Evolutionary conservation across 2,888 invertebrate genomes (phyloP), one percentile per base, ranked within the genome.

Genomic region (Andrena flavipes): DNA sequence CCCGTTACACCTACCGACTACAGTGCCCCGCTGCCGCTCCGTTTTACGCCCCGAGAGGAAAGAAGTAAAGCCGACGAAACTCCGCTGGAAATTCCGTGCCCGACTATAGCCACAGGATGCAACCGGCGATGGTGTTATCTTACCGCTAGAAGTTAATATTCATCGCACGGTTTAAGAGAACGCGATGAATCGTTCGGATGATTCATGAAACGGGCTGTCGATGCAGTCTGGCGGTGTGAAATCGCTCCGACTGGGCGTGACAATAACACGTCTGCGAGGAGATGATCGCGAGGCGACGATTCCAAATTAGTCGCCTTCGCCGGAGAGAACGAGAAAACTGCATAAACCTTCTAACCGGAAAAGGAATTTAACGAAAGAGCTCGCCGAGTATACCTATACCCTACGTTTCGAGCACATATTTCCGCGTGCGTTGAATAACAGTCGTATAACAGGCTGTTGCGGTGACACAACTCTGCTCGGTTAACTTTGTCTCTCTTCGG

Each of bases 391-490:
- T 20, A 49, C 51, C 62, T 42, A n/a, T 51, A 54, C 30, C 42
- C 63, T 33, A 33, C 35, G n/a, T 42, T 54, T 51, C 42, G 13
- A 54, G 63, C 68, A 65, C 75, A 74, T 64, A 84, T 84, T 84
- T 74, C 71, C 68, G 74, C 59, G 73, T 76, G 65, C 63, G 77
- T 87, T 85, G 79, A 85, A 85, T 87, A 85, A 88, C 73, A 79
- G 79, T 76, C 73, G 76, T 83, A 68, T 83, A 86, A 84, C 82
- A 85, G 82, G 42, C 67, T 59, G 80, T 62, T 65, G 80, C 76
- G 33, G 79, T 87, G 87, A 87, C 76, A 81, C 88, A 88, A 88
- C 88, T 73, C 84, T 35, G 29, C 65, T 59, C 72, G 78, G 65
- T 54, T 26, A 51, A 79, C 72, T 78, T 68, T 54, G 74, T 73